Base-by-base conservation (phyloP, 2,113 vertebrate species). In the Chrysochloris asiatica region DNA sequence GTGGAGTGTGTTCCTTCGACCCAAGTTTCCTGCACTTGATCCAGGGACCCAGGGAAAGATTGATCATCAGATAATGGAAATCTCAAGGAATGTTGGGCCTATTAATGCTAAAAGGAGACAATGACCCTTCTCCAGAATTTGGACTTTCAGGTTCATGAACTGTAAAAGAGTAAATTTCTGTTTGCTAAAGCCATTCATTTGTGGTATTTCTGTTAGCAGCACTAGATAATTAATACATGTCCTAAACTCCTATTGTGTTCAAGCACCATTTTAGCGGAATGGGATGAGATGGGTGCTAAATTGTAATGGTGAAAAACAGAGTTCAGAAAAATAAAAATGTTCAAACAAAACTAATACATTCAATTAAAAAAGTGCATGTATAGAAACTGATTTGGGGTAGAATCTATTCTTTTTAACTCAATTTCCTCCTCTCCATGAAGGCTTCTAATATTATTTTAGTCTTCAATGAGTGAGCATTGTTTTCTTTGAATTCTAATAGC, bases 261-360 rank as follows among this genome's bases (percentile, higher is more conserved):
- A 59, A 36, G 12, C 1, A 33, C 2, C 16, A 30, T 63, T 48
- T 43, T 47, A 47, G 33, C 4, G 69, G 4, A 67, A 14, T 13
- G 33, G 6, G 21, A 26, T 59, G 22, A 67, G 43, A 36, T 11
- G 33, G 50, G 14, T 4, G 11, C 21, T 45, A n/a, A 81, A 8
- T 4, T 6, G 14, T 6, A n/a, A 14, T 12, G 43, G 2, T 24
- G 16, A 69, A 14, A 24, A 4, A 69, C 2, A 21, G 0, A 0
- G 0, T 9, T 80, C 65, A 26, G 28, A 41, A 56, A 76, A 63
- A 36, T 8, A 33, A 24, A 4, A 6, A 11, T 2, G 1, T 21
- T 0, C 8, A 22, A 52, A 11, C 3, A 28, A 78, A 80, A 24
- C 21, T 38, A 47, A 14, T 33, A 72, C 41, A 2, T 13, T 78